phyloP scores from a whole-genome alignment of 1,140 invertebrate genomes.

The Drosophila jambulina region DNA sequence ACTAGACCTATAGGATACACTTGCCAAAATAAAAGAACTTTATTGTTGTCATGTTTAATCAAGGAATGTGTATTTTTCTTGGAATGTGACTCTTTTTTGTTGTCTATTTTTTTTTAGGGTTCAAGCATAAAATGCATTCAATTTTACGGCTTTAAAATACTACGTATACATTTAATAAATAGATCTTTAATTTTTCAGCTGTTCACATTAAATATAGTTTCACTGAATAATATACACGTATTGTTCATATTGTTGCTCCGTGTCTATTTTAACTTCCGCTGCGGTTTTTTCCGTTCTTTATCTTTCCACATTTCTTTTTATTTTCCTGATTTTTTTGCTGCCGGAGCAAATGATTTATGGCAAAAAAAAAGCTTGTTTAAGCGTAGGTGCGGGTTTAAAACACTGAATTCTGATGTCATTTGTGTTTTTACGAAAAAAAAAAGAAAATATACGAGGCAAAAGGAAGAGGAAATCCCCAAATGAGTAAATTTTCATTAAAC shows the following conservation, averaged over 20 bases:
- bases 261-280: neutral
- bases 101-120: neutral
- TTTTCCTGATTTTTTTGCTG: neutral
- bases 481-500: neutral
- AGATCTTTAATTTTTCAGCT: neutral
- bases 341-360: conserved; percentile 5
- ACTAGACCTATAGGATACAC: neutral
- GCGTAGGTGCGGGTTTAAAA: conserved; percentile 11
- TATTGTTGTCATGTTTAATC: neutral
- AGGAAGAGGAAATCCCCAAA: neutral
- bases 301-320: conserved; percentile 13
- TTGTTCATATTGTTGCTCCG: neutral
- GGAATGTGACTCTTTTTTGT: neutral
- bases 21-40: neutral
- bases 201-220: neutral
- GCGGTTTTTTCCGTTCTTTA: neutral
- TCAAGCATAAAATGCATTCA: neutral
- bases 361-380: conserved; percentile 9
- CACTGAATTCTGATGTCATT: conserved; percentile 15
- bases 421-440: neutral
- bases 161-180: neutral
- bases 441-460: neutral
- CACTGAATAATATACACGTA: neutral
- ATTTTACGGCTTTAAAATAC: neutral
- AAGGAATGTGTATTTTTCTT: neutral